Evolutionary conservation across 2,113 vertebrate species (phyloP).

Genomic region (Heterotis niloticus): DNA sequence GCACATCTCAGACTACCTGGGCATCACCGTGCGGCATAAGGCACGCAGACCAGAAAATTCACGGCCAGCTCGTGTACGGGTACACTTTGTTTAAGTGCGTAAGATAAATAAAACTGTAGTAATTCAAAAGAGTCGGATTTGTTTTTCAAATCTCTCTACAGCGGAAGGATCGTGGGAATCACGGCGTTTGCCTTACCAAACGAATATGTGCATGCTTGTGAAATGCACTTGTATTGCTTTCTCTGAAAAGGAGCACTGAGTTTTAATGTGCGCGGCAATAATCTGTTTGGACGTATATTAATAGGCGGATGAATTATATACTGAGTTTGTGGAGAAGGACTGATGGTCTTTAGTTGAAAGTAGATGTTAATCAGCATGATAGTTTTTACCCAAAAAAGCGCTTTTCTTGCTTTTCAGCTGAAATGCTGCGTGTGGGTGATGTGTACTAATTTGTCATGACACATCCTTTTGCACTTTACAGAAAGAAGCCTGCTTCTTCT

Average conservation of each 20-base stretch:
- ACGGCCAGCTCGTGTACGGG: neutral
- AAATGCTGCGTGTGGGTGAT: constrained; percentile 11
- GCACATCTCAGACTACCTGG: constrained; percentile 39
- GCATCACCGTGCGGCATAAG: neutral
- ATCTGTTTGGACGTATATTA: constrained; percentile 23
- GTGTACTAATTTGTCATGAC: constrained; percentile 7
- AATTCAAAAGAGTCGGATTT: neutral
- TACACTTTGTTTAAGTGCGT: neutral
- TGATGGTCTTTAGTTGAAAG: constrained; percentile 13
- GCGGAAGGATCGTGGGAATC: neutral
- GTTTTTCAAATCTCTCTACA: neutral
- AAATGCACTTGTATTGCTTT: neutral
- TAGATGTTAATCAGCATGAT: constrained; percentile 16
- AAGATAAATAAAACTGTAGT: neutral
- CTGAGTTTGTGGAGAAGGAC: neutral
- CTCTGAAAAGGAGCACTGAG: neutral
- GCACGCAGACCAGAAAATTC: neutral
- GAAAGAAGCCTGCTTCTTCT: neutral
- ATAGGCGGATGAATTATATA: constrained; percentile 15
- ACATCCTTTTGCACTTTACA: constrained; percentile 4
- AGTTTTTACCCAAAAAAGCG: neutral
- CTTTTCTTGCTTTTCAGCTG: constrained; percentile 17
- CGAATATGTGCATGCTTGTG: neutral
- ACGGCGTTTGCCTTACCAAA: neutral
- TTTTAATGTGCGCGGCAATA: constrained; percentile 8